Conservation (phyloP, 2,888 invertebrate genomes). For the Melanostoma mellinum region DNA sequence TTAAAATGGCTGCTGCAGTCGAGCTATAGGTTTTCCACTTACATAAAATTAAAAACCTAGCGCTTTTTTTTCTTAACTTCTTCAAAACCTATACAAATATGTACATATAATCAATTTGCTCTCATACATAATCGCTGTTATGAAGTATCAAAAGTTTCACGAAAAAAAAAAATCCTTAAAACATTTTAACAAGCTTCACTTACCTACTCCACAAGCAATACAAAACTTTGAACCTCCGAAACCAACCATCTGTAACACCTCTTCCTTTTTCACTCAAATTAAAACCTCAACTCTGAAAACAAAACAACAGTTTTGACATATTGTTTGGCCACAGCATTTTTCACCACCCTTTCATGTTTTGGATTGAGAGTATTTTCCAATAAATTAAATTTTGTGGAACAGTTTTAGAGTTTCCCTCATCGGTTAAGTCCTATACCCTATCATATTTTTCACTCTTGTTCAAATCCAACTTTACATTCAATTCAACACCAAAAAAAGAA, state of each 20-base stretch:
- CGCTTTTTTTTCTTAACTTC: too few relatives aligned
- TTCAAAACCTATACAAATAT: too few relatives aligned
- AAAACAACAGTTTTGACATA: conserved; percentile 62
- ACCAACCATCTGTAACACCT: neutral
- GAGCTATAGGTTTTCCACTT: too few relatives aligned
- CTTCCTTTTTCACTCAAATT: neutral
- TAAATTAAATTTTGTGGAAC: conserved; percentile 66
- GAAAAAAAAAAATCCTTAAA: too few relatives aligned
- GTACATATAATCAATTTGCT: too few relatives aligned
- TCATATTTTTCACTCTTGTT: conserved; percentile 50
- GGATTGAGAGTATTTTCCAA: conserved; percentile 64
- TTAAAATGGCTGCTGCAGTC: too few relatives aligned
- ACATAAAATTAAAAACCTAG: too few relatives aligned
- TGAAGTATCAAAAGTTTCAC: too few relatives aligned
- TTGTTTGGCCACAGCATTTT: conserved; percentile 50
- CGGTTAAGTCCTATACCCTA: conserved; percentile 10
- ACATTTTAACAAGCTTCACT: too few relatives aligned
- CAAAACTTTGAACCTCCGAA: too few relatives aligned
- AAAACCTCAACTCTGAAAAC: conserved; percentile 48
- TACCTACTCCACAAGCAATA: too few relatives aligned
- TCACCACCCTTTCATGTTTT: conserved; percentile 25
- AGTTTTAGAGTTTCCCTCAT: conserved; percentile 40
- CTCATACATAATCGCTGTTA: too few relatives aligned
- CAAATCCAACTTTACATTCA: conserved; percentile 68
- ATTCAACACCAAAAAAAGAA: conserved; percentile 63